Evolutionary conservation across 2,797 vertebrate species (phyloP).

Genomic region (Steatocranus sp.): DNA sequence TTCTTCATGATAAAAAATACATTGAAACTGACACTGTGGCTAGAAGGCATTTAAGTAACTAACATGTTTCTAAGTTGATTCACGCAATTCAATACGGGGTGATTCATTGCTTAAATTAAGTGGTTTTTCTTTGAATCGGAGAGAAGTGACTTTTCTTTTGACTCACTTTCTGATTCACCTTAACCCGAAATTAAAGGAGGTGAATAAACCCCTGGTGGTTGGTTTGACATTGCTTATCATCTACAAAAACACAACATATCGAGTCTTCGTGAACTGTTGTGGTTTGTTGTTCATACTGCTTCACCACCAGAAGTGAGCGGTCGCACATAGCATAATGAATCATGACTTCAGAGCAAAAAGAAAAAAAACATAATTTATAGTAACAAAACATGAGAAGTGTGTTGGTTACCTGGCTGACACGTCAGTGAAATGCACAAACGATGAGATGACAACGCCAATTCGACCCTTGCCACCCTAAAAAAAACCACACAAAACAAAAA

Average conservation of each 20-base stretch:
- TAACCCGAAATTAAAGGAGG: constrained; percentile 8
- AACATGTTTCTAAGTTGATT: constrained; percentile 48
- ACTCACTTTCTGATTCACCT: constrained; percentile 53
- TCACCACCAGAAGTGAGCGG: neutral
- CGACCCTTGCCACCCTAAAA: constrained; percentile 90
- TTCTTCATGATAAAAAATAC: constrained; percentile 4
- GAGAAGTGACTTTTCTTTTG: constrained; percentile 10
- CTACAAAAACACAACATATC: neutral
- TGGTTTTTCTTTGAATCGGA: constrained; percentile 32
- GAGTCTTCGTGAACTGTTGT: neutral
- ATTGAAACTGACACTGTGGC: constrained; percentile 44
- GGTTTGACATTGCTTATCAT: constrained; percentile 17
- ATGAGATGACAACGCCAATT: constrained; percentile 92
- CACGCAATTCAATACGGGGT: constrained; percentile 50
- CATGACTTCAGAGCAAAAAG: neutral
- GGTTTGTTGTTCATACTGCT: constrained; percentile 11
- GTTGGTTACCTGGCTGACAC: constrained; percentile 89
- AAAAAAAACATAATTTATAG: neutral
- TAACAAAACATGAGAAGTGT: neutral
- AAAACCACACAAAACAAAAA: fast-evolving
- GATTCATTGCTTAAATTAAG: constrained; percentile 51
- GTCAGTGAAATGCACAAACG: constrained; percentile 93
- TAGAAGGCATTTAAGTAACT: constrained; percentile 31
- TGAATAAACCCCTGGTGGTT: constrained; percentile 17
- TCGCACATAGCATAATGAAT: neutral